phyloP scores from a whole-genome alignment of 2,888 invertebrate genomes.

The Arctia plantaginis region DNA sequence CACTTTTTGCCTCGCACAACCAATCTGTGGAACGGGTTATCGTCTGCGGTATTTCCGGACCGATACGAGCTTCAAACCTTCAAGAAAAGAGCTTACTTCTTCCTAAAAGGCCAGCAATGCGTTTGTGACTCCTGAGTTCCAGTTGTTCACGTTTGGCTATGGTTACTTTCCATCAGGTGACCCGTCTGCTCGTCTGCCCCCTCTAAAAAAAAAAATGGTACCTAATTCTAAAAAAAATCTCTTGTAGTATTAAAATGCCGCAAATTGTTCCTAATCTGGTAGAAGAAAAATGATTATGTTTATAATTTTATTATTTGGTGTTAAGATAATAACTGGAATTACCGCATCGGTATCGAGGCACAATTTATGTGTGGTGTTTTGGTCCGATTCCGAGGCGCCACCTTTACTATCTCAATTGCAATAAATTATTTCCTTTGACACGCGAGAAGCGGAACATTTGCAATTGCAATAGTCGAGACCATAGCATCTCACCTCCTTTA shows the following conservation, averaged over 20 bases:
- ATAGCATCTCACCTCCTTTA: constrained; percentile 71
- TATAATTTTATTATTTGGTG: constrained; percentile 77
- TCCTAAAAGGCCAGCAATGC: no score
- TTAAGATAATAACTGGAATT: constrained; percentile 69
- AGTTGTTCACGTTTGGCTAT: no score
- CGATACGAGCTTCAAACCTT: no score
- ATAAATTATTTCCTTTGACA: constrained; percentile 83
- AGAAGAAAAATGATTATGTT: constrained; percentile 71
- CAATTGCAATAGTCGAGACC: constrained; percentile 71
- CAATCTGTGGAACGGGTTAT: no score
- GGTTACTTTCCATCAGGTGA: no score
- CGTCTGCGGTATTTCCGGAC: no score
- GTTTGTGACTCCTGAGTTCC: no score
- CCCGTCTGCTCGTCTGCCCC: no score
- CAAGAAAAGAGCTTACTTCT: no score
- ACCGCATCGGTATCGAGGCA: constrained; percentile 62
- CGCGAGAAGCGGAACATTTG: constrained; percentile 81
- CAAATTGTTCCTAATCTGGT: constrained; percentile 62
- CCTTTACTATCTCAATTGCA: constrained; percentile 78
- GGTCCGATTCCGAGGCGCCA: constrained; percentile 71
- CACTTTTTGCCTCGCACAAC: no score
- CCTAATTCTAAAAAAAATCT: neutral
- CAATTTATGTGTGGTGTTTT: constrained; percentile 79
- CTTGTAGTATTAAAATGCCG: neutral
- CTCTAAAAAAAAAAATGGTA: no score